Conservation (phyloP, 2,888 invertebrate genomes). For the Orthosia cruda region DNA sequence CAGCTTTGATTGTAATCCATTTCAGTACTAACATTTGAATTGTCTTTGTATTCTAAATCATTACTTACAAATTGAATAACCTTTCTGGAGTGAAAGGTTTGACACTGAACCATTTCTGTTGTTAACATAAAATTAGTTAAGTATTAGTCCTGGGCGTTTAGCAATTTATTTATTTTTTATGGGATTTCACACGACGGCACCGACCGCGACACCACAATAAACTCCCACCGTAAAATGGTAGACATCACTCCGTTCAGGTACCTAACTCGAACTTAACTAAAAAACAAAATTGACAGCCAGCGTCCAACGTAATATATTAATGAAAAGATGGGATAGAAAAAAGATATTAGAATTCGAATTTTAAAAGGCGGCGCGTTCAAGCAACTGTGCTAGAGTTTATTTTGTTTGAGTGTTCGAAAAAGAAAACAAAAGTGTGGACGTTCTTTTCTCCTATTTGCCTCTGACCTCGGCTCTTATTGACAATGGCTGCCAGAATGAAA, state of each 20-base stretch:
- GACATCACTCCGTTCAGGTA: conserved; percentile 81
- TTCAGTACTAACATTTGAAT: background rate
- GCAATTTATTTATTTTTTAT: conserved; percentile 75
- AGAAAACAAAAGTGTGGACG: conserved; percentile 87
- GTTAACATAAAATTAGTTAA: conserved; percentile 56
- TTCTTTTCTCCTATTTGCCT: conserved; percentile 90
- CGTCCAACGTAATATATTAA: conserved; percentile 90
- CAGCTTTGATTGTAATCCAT: background rate
- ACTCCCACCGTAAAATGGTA: conserved; percentile 81
- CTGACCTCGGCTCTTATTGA: conserved; percentile 90
- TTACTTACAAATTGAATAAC: conserved; percentile 28
- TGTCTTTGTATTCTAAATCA: background rate
- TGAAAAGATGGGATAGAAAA: conserved; percentile 89
- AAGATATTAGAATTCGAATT: conserved; percentile 87
- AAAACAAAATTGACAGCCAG: conserved; percentile 87
- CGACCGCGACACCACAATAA: conserved; percentile 71
- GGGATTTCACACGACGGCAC: conserved; percentile 76
- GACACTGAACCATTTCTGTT: conserved; percentile 45
- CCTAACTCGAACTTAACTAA: conserved; percentile 72
- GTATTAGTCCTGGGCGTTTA: conserved; percentile 62
- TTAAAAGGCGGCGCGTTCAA: conserved; percentile 89
- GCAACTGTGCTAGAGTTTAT: conserved; percentile 87
- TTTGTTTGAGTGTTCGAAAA: conserved; percentile 89
- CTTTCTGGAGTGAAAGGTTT: conserved; percentile 8
- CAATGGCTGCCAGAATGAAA: conserved; percentile 91